Evolutionary conservation across 2,113 vertebrate genomes (phyloP).

Genomic region (Fregata magnificens): DNA sequence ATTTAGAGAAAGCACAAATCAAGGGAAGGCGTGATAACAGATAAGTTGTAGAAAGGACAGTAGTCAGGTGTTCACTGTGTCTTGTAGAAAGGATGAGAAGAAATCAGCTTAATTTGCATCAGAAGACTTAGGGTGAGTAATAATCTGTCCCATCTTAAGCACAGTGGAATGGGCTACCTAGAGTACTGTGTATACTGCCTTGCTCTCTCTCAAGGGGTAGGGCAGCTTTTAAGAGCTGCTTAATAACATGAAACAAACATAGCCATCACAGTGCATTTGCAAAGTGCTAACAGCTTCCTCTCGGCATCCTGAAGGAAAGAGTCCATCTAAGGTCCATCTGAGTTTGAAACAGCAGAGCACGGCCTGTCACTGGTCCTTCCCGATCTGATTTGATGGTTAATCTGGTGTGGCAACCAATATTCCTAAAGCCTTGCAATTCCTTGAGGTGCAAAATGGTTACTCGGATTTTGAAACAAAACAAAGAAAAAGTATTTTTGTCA

Average conservation of each 20-base stretch:
- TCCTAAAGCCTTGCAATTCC: neutral
- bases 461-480: neutral
- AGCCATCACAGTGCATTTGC: neutral
- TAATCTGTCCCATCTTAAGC: neutral
- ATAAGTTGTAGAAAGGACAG: neutral
- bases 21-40: neutral
- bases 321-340: neutral
- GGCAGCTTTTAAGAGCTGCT: neutral
- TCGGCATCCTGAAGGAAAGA: neutral
- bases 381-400: neutral
- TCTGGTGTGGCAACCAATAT: accelerated
- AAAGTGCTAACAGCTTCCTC: neutral
- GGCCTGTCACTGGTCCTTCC: neutral
- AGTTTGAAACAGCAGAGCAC: neutral
- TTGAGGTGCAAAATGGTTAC: neutral
- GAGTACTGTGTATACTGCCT: neutral
- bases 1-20: neutral
- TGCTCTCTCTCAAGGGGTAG: neutral
- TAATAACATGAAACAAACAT: accelerated
- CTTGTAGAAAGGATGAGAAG: neutral
- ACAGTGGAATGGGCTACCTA: neutral
- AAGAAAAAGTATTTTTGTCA: neutral
- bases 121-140: neutral
- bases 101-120: neutral
- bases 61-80: neutral